Evolutionary conservation across 2,113 vertebrate genomes (phyloP).

Genomic region (Formicarius rufipectus): DNA sequence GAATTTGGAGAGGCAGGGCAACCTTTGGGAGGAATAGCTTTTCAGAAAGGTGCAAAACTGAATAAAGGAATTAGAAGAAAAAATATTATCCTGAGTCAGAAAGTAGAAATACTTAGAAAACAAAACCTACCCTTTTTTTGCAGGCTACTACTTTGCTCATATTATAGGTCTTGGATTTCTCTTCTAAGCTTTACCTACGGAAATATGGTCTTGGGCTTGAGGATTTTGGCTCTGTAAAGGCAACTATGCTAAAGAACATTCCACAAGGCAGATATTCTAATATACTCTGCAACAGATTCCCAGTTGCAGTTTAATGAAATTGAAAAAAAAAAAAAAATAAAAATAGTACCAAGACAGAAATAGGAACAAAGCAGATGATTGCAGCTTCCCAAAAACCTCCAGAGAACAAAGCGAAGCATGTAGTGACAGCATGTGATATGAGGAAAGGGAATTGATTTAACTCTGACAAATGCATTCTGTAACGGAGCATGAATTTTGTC

Average conservation of each 20-base stretch:
- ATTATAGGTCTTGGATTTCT: not conserved
- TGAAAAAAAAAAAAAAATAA: too few species aligned
- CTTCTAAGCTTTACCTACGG: not conserved
- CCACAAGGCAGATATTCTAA: not conserved
- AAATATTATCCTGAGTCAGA: not conserved
- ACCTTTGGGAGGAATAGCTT: not conserved
- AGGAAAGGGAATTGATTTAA: not conserved
- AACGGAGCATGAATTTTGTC: slow-evolving; percentile 27
- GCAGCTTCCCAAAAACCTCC: not conserved
- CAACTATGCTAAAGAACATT: not conserved
- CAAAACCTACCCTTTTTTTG: not conserved
- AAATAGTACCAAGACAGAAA: not conserved
- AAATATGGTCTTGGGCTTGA: not conserved
- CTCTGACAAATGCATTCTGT: not conserved
- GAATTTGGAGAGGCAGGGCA: not conserved
- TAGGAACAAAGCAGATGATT: not conserved
- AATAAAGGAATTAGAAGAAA: not conserved
- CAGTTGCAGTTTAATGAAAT: not conserved
- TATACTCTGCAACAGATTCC: not conserved
- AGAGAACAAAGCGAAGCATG: slow-evolving; percentile 8
- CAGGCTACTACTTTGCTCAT: not conserved
- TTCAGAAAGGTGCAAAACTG: not conserved
- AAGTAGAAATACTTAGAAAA: not conserved
- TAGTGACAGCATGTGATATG: not conserved
- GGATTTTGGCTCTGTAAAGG: not conserved